Evolutionary conservation across 2,888 invertebrate genomes (phyloP), one percentile per base, ranked within the genome.

Genomic region (Drosophila gaucha): DNA sequence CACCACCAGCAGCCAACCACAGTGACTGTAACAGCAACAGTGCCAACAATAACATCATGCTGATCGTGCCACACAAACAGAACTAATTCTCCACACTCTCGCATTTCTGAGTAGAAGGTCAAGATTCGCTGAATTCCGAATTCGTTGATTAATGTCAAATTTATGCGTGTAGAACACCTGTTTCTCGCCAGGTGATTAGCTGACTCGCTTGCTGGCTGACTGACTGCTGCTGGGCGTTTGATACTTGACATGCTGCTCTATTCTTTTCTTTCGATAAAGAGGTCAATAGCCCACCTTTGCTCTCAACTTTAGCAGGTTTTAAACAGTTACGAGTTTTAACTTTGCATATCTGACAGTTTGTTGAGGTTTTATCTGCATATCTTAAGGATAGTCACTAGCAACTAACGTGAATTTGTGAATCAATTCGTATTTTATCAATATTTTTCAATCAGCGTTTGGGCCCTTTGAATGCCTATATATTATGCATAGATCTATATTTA

Each of bases 111-210:
- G 22, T 56, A 56, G 66, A 60, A 64, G 76, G 63, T 75, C 74
- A 67, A 56, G 41, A 51, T 44, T 30, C 28, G 43, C 33, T 39
- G 16, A 36, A 10, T 28, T 36, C 10, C 20, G 0, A 8, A 26
- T 44, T 43, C 10, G 20, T 22, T 47, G 77, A 80, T 77, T 84
- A 79, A 84, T 74, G 77, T 69, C 55, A 66, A 86, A 70, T 75
- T 86, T 80, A 86, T 86, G 85, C 80, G 72, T 71, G 35, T 26
- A 55, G 52, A 26, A 59, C 57, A 68, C 56, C 73, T 63, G 33
- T 31, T 54, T 58, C 31, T 51, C 12, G 31, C 35, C 18, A 38
- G 56, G 12, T 39, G 41, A 33, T 24, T 50, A 35, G 33, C 38
- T 30, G 26, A 6, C 26, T 20, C 1, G 12, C 44, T 36, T 18